Percentiles rank a stretch among this genome's conserved stretches.
phyloP scores from a whole-genome alignment of 2,888 invertebrate species.

The Seira sanloemensis region DNA sequence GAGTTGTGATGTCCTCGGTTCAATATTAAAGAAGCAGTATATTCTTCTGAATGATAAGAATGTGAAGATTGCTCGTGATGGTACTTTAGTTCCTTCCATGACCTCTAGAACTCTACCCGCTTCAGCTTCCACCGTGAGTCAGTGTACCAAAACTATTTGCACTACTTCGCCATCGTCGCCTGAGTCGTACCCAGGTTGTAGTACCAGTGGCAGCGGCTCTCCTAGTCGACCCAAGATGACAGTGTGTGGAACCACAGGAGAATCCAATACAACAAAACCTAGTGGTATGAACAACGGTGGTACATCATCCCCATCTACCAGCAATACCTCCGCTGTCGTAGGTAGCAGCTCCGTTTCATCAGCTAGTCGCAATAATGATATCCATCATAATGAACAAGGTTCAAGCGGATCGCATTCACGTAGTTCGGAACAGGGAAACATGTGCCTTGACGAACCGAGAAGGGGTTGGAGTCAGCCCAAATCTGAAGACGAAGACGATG shows the following conservation, averaged over 20 bases:
- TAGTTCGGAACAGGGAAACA: no score
- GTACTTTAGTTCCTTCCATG: slow-evolving; percentile 72
- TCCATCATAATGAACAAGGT: not conserved
- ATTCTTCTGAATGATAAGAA: slow-evolving; percentile 75
- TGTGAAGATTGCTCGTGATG: slow-evolving; percentile 76
- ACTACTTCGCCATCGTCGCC: not conserved
- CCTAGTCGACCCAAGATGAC: slow-evolving; percentile 21
- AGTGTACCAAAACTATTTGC: not conserved
- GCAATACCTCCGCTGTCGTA: no score
- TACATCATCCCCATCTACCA: no score
- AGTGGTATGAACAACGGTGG: no score
- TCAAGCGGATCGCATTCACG: not conserved
- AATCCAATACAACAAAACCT: not conserved
- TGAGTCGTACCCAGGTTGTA: not conserved
- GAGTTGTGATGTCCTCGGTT: slow-evolving; percentile 75
- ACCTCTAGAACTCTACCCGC: slow-evolving; percentile 42
- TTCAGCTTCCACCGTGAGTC: slow-evolving; percentile 18
- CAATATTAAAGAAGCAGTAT: slow-evolving; percentile 75
- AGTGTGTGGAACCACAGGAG: slow-evolving; percentile 24
- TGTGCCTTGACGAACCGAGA: no score
- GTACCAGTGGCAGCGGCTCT: slow-evolving; percentile 6
- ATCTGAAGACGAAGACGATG: slow-evolving; percentile 76
- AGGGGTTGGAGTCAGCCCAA: not conserved
- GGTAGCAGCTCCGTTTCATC: no score
- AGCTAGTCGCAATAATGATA: not conserved